A percentile compares a stretch with the other conserved stretches of the same genome.
phyloP scores from a whole-genome alignment of 2,113 vertebrate species.

The Trochalopteron elliotii region DNA sequence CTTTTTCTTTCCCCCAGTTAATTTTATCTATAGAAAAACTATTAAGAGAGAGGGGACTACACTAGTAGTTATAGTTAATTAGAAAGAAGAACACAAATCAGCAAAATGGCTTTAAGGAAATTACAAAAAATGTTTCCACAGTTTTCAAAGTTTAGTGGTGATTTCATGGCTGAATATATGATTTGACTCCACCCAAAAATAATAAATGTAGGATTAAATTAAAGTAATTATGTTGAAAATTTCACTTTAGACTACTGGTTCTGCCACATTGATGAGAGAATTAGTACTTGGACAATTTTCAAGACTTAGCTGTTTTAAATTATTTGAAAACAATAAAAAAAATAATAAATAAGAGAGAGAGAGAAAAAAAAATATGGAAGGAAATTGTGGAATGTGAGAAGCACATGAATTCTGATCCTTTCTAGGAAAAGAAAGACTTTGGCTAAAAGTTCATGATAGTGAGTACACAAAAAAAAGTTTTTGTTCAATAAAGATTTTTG shows the following conservation, averaged over 20 bases:
- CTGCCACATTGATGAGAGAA: neutral
- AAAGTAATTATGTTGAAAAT: neutral
- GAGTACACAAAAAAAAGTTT: neutral
- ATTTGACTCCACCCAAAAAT: neutral
- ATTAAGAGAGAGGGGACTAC: neutral
- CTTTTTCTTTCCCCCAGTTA: neutral
- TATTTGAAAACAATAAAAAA: neutral
- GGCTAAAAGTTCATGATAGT: neutral
- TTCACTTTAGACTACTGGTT: neutral
- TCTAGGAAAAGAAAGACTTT: neutral
- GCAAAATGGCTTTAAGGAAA: neutral
- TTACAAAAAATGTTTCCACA: neutral
- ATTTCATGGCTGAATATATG: neutral
- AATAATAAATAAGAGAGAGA: neutral
- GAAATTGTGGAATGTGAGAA: neutral
- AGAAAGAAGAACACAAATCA: neutral
- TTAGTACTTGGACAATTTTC: neutral
- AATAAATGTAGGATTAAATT: neutral
- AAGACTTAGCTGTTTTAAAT: neutral
- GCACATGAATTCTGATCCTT: neutral
- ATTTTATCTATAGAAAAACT: neutral
- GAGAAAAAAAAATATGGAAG: neutral
- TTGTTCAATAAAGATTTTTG: neutral
- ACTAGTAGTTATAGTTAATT: neutral
- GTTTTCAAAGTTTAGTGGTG: neutral